Evolutionary conservation across 2,797 vertebrate genomes (phyloP), one percentile per base, ranked within the genome.

Genomic region (Pseudotriccus pelzelni): DNA sequence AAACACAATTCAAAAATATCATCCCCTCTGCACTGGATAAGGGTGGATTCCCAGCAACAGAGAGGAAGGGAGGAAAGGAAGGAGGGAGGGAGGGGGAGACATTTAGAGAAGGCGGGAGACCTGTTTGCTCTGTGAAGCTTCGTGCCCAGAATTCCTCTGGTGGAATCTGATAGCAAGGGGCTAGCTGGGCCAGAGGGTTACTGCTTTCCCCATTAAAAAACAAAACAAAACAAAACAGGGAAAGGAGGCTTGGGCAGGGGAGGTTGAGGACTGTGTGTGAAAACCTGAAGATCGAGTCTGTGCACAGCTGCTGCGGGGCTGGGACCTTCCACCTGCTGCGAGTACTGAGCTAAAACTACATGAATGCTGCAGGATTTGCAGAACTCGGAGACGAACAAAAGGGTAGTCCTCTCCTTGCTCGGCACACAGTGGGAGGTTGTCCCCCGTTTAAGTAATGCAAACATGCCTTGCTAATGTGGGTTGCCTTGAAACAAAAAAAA

Each of bases 1-100:
- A 99, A 99, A 99, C 99, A 98, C 98, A 99, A 98, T 99, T 98
- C 98, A 98, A 98, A 98, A 97, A 99, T 98, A 98, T 98, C 98
- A 56, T 96, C 94, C 87, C 89, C 1, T 91, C 91, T 96, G 95
- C 92, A 95, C 96, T 87, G 85, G 93, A 74, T 91, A 79, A 90
- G 92, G 92, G 93, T 94, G 94, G 97, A 98, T 95, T 96, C 93
- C 77, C 94, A 87, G 94, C 14, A 46, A 84, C 62, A 84, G 87
- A 69, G 69, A 72, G 55, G 12, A 62, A 62, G 67, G 36, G 60
- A 72, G 66, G 64, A 67, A 64, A 37, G 64, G 41, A 64, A 37
- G 64, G 41, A 72, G 44, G 63, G 66, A 64, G 41, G 60, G 41
- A 79, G 24, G 34, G 79, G 32, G 60, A 80, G 82, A 75, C 76